Percentiles rank a stretch among this genome's conserved stretches.
phyloP scores from a whole-genome alignment of 2,113 vertebrate genomes.

The Neolamprologus modestus region DNA sequence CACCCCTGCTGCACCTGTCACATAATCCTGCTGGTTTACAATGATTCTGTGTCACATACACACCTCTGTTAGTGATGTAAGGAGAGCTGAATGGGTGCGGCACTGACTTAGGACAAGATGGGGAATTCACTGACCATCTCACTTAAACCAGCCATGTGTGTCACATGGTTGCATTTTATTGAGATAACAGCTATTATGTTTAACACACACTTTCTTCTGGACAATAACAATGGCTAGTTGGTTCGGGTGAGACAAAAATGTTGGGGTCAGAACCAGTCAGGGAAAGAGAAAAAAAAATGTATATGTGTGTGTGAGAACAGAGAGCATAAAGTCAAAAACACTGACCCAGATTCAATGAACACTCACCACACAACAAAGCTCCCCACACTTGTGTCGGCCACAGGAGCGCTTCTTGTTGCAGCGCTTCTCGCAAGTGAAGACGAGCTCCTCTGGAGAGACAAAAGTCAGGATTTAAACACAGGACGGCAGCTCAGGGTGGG shows the following conservation, averaged over 20 bases:
- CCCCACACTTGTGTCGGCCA: constrained; percentile 92
- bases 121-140: neutral
- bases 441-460: constrained; percentile 70
- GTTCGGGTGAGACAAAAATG: neutral
- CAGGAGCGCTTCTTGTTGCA: constrained; percentile 94
- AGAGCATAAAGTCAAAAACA: neutral
- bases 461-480: neutral
- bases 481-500: neutral
- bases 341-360: neutral
- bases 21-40: neutral
- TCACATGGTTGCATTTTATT: neutral
- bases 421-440: constrained; percentile 89
- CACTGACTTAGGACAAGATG: neutral
- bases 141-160: neutral
- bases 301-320: fast-evolving
- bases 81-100: neutral
- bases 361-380: constrained; percentile 95
- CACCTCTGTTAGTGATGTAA: neutral
- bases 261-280: neutral
- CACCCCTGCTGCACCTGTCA: neutral
- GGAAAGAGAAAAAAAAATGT: neutral
- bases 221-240: neutral
- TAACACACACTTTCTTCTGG: neutral
- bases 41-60: neutral
- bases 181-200: neutral